A percentile compares a stretch with the other conserved stretches of the same genome.
These are phyloP conservation scores for Lithophane leautieri DNA, from an alignment of 2,888 invertebrate genomes.

Conservation along the genomic window DNA sequence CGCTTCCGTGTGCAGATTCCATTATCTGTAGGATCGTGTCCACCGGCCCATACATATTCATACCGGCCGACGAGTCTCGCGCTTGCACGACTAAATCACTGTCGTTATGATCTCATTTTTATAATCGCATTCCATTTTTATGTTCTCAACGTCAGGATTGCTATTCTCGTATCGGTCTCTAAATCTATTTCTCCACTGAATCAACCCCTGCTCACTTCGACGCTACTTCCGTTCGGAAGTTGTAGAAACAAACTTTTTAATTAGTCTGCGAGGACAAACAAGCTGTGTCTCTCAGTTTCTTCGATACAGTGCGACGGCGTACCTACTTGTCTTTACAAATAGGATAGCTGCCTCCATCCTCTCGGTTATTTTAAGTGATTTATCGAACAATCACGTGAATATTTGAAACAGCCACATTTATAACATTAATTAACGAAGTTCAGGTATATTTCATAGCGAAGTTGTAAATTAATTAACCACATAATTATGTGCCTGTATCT, in stretches of 20 bases:
- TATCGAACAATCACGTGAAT: conserved; percentile 69
- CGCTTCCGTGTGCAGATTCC: conserved; percentile 86
- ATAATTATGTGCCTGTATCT: conserved; percentile 75
- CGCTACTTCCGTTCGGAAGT: conserved; percentile 83
- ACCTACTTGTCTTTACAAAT: conserved; percentile 75
- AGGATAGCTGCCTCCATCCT: conserved; percentile 56
- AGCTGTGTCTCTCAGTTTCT: conserved; percentile 85
- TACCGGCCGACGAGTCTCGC: conserved; percentile 75
- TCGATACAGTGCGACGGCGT: conserved; percentile 76
- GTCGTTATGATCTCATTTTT: conserved; percentile 73
- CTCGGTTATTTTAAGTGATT: conserved; percentile 75
- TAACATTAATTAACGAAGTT: conserved; percentile 72
- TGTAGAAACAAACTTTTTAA: conserved; percentile 89
- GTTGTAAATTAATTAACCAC: conserved; percentile 75
- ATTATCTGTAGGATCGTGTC: conserved; percentile 86
- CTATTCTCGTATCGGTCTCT: conserved; percentile 69
- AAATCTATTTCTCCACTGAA: conserved; percentile 83
- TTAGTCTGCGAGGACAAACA: conserved; percentile 90
- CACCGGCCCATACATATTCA: conserved; percentile 87
- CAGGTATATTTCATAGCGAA: conserved; percentile 64
- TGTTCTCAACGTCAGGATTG: conserved; percentile 22
- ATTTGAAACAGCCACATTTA: conserved; percentile 67
- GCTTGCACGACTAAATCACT: conserved; percentile 76
- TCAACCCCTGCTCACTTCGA: conserved; percentile 81
- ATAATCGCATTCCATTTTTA: conserved; percentile 47